Base-by-base conservation (phyloP, 1,140 invertebrate genomes). In the Drosophila pachea region DNA sequence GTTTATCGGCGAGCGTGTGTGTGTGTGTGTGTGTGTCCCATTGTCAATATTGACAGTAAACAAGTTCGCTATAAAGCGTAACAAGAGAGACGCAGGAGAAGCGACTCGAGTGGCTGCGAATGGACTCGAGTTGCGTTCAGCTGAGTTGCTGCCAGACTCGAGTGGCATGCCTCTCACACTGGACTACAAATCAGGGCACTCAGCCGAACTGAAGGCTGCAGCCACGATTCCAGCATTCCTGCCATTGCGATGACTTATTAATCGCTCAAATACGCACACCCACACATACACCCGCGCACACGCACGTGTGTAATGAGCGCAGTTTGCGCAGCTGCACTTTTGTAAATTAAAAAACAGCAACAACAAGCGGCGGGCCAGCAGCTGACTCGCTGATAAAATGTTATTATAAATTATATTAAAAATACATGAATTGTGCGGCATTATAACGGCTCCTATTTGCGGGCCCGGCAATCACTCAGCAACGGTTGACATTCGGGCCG, bases 1-100 rank as follows among this genome's bases (percentile, higher is more conserved):
- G 50, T 59, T 48, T 68, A 29, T 53, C 42, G 66, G 38, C 52
- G 22, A 38, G 22, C 49, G 38, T 61, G 53, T 47, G 56, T 49
- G 66, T 78, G 69, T 55, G 53, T 47, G 52, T n/a, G 11, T 42
- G 5, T 43, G 12, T 48, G 64, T 75, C 73, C 75, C 78, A 83
- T 76, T 86, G 81, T 86, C 81, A 86, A 86, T 86, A 86, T 86
- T 86, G 81, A 86, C 82, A 86, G 77, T 86, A 86, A 86, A 86
- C 82, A 86, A 86, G 82, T 86, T 84, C 86, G 81, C 81, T 65
- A 81, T 81, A 86, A 81, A 84, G 81, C 48, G 65, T 76, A 75
- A 81, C 73, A 86, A 49, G 73, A 69, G 61, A 29, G 56, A 48
- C 45, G 33, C 11, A n/a, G 9, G 29, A 42, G 54, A 3, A 3